Evolutionary conservation across 2,888 invertebrate species (phyloP).

Genomic region (Masnerella sp.): DNA sequence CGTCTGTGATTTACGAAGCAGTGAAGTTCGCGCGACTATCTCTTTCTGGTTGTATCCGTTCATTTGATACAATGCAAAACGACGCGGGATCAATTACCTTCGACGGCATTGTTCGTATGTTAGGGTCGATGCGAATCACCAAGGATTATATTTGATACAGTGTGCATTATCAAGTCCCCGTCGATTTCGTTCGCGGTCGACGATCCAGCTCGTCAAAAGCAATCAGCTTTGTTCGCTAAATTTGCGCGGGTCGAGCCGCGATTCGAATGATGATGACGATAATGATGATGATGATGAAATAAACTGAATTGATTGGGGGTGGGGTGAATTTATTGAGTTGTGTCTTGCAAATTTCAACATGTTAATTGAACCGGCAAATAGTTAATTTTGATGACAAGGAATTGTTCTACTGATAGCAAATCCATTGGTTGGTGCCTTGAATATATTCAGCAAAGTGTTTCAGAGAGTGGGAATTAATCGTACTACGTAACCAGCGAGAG

Average conservation of each 20-base stretch:
- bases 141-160: slow-evolving; percentile 48
- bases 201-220: slow-evolving; percentile 56
- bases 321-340: too few relatives aligned
- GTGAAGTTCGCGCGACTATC: slow-evolving; percentile 72
- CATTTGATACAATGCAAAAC: slow-evolving; percentile 67
- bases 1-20: slow-evolving; percentile 71
- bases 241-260: too few relatives aligned
- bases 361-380: too few relatives aligned
- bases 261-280: slow-evolving; percentile 9
- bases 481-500: slow-evolving; percentile 8
- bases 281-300: too few relatives aligned
- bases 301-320: too few relatives aligned
- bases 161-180: slow-evolving; percentile 54
- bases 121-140: slow-evolving; percentile 38
- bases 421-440: neutral
- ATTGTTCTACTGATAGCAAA: too few relatives aligned
- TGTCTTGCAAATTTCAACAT: too few relatives aligned
- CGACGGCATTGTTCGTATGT: slow-evolving; percentile 42
- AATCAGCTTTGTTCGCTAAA: slow-evolving; percentile 12
- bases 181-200: slow-evolving; percentile 56
- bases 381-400: too few relatives aligned
- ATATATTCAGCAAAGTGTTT: slow-evolving; percentile 9
- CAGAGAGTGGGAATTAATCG: slow-evolving; percentile 21
- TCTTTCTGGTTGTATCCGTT: slow-evolving; percentile 66
- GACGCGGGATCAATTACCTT: slow-evolving; percentile 49